Evolutionary conservation across 2,113 vertebrate genomes (phyloP).

Genomic region (Mormyrus lacerda): DNA sequence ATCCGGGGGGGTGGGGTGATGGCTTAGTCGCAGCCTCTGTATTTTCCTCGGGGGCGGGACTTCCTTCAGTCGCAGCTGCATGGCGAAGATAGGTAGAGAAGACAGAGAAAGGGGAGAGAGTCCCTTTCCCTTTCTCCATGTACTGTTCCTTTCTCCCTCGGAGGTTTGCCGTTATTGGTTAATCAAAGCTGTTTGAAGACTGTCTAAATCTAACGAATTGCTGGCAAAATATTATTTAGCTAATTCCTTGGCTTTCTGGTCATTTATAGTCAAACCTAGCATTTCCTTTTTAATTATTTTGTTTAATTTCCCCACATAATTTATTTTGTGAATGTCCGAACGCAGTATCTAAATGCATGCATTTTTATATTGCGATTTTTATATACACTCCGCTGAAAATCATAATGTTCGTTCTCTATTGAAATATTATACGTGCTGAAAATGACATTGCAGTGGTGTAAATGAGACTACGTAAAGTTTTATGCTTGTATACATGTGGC

Average conservation of each 20-base stretch:
- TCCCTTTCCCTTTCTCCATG: conserved; percentile 14
- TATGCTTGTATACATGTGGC: not conserved
- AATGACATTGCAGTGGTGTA: not conserved
- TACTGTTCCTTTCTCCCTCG: not conserved
- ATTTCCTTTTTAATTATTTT: not conserved
- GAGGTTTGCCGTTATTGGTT: not conserved
- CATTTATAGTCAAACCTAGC: not conserved
- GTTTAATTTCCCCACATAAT: not conserved
- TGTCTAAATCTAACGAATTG: not conserved
- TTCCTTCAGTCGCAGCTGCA: not conserved
- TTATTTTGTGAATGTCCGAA: not conserved
- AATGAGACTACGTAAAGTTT: not conserved
- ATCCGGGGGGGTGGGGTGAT: not conserved
- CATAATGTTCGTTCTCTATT: not conserved
- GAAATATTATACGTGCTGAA: not conserved
- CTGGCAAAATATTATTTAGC: not conserved
- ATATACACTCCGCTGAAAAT: not conserved
- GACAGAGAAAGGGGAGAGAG: conserved; percentile 28
- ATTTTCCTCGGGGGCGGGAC: conserved; percentile 18
- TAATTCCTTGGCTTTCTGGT: not conserved
- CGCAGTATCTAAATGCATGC: not conserved
- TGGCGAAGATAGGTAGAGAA: conserved; percentile 23
- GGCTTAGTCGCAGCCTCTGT: not conserved
- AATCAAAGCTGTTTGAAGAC: not conserved
- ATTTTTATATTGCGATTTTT: not conserved